These are phyloP conservation scores for Psilopsiagon aurifrons DNA, from an alignment of 2,113 vertebrate species.

Conservation along the genomic window DNA sequence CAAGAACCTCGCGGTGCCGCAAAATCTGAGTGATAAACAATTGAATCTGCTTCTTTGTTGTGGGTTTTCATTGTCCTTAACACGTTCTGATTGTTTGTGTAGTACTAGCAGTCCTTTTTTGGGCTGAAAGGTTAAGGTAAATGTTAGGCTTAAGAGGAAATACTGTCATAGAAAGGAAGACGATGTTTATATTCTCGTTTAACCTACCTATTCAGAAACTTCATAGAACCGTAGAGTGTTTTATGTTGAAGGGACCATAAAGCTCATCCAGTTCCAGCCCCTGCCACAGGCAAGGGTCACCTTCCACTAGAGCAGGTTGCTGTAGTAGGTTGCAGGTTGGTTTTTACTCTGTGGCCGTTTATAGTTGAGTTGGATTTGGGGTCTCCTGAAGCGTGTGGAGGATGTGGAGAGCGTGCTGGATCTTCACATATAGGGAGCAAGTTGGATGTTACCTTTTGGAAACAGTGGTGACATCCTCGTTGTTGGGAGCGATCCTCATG, in stretches of 20 bases:
- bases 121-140: not conserved
- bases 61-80: not conserved
- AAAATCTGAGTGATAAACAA: not conserved
- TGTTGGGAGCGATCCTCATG: not conserved
- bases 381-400: not conserved
- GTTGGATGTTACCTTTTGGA: not conserved
- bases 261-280: not conserved
- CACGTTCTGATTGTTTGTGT: rapidly evolving
- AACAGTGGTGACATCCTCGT: rapidly evolving
- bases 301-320: not conserved
- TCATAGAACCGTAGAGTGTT: not conserved
- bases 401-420: rapidly evolving
- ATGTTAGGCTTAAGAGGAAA: not conserved
- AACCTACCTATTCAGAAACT: not conserved
- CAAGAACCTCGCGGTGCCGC: not conserved
- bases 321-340: not conserved
- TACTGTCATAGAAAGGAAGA: not conserved
- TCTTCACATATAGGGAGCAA: rapidly evolving
- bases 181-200: not conserved
- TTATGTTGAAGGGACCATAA: not conserved
- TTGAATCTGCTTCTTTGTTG: not conserved
- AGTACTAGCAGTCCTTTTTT: not conserved
- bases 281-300: not conserved
- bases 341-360: rapidly evolving
- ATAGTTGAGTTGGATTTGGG: not conserved